Conservation (phyloP, 2,888 invertebrate genomes). For the Celastrina argiolus region DNA sequence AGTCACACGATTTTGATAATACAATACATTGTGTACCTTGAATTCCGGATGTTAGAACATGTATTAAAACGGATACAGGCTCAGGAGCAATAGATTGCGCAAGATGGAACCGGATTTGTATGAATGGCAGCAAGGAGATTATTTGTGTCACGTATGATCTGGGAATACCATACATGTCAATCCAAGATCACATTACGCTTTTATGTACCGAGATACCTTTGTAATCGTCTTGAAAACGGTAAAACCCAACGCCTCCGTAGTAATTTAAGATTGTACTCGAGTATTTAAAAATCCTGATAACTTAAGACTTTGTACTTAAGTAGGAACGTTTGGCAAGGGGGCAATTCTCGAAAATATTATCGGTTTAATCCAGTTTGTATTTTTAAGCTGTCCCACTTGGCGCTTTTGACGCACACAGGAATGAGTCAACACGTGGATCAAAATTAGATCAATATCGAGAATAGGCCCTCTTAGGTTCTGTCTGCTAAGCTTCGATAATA, state of each 20-base stretch:
- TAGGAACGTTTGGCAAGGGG: background rate
- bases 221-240: background rate
- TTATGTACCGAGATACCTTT: conserved; percentile 2
- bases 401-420: too few species aligned
- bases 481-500: too few species aligned
- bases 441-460: too few species aligned
- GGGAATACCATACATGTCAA: conserved; percentile 23
- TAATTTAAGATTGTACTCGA: background rate
- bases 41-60: background rate
- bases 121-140: background rate
- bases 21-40: background rate
- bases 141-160: conserved; percentile 23
- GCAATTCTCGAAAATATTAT: too few species aligned
- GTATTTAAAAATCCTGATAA: background rate
- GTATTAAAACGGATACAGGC: conserved; percentile 21
- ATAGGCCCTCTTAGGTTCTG: too few species aligned
- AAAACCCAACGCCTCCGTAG: conserved; percentile 8
- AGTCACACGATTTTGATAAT: conserved; percentile 15
- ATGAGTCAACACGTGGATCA: too few species aligned
- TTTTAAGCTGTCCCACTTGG: too few species aligned
- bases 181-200: background rate
- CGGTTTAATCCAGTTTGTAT: too few species aligned
- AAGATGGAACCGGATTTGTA: conserved; percentile 17
- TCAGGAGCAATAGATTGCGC: conserved; percentile 14
- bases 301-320: background rate